Percentiles rank a stretch among this genome's conserved stretches.
These are phyloP conservation scores for Ascidia mentula DNA, from an alignment of 23 tunicate species.

Conservation along the genomic window DNA sequence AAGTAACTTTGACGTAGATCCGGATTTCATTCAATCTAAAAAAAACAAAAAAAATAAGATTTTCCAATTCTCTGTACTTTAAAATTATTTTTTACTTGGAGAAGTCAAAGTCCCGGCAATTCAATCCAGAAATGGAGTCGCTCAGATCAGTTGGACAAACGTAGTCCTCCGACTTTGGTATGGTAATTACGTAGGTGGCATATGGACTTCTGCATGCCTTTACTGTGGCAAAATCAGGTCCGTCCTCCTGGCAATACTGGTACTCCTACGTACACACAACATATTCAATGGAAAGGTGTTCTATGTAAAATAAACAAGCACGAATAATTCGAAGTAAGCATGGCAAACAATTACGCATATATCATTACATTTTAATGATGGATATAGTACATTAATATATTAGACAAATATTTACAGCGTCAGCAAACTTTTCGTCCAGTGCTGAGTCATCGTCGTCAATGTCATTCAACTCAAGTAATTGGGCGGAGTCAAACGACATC, in stretches of 20 bases:
- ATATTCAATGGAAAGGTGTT: no score
- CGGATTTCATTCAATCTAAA: background rate
- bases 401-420: no score
- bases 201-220: slow-evolving; percentile 13
- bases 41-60: background rate
- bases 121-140: slow-evolving; percentile 7
- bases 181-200: background rate
- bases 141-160: background rate
- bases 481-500: background rate
- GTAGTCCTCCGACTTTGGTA: background rate
- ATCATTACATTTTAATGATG: background rate
- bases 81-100: no score
- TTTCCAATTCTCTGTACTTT: background rate
- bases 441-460: background rate
- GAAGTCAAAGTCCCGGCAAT: slow-evolving; percentile 10
- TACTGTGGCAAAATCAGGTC: background rate
- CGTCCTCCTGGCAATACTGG: slow-evolving; percentile 7
- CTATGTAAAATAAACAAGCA: no score
- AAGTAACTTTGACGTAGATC: background rate
- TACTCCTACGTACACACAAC: no score
- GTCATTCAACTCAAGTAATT: no score
- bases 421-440: background rate
- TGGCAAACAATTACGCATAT: background rate
- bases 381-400: no score
- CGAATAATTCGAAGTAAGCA: background rate